Base-by-base conservation (phyloP, 2,113 vertebrate species). In the Petromus typicus region DNA sequence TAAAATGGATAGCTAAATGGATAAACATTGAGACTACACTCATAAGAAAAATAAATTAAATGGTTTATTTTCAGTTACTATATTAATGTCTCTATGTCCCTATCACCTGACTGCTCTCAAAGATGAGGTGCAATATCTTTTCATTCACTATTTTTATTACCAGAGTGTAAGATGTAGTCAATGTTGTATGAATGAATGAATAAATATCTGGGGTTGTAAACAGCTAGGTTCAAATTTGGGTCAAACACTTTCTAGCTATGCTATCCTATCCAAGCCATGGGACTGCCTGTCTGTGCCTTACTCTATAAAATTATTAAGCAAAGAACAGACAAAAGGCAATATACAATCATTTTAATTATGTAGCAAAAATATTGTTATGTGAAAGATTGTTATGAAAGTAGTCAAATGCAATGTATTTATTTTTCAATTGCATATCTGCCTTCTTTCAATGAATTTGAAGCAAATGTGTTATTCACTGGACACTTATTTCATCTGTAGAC, bases 161-260 rank as follows among this genome's bases (percentile, higher is more conserved):
- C 22, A 69, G 12, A 89, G 34, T n/a, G 64, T 81, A 59, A 14
- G 59, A 86, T 14, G 16, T 40, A 23, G 18, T 81, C 43, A n/a
- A 20, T n/a, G 18, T 79, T 48, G n/a, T 61, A 18, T 69, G 48
- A 75, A 71, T 80, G 20, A 88, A 90, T 90, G 56, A 88, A 43
- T 84, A 22, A 76, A 89, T 64, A 10, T 61, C 22, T 90, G 34
- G 27, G 48, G 23, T 85, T 92, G 54, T 80, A 94, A 88, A 90
- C 51, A 83, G 57, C 67, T 78, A 67, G 37, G 37, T 92, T 80
- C 61, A 59, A 61, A 17, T 85, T 93, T 80, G 61, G 45, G 51
- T 92, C 82, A 86, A 54, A 23, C 18, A 45, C 48, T 79, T 79
- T 73, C 59, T 56, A 90, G 45, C 56, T 91, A 34, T 34, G 7